Base-by-base conservation (phyloP, 2,888 invertebrate genomes). In the Hypomecis punctinalis region DNA sequence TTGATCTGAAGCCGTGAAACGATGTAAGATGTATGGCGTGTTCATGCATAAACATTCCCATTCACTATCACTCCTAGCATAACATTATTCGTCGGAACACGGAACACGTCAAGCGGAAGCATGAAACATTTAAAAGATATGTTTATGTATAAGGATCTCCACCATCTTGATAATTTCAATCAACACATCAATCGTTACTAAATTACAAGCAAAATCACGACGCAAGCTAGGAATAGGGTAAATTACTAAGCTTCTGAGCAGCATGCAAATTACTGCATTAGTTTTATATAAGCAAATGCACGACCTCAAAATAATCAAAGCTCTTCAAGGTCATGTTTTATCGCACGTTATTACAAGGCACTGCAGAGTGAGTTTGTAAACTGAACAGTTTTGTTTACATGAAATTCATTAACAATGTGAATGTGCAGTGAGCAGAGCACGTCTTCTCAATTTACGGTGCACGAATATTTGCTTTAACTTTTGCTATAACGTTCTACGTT, bases 291-390 rank as follows among this genome's bases (percentile, higher is more conserved):
- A 36, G 54, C 35, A 39, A 51, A 40, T 56, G 65, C 63, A 71
- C 53, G 69, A 65, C 71, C 67, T 51, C 59, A 61, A 42, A 69
- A 68, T 67, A 67, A 67, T 67, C 61, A 65, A 76, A 75, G 72
- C 58, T 71, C 64, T 65, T 62, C 76, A 72, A 70, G 66, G 66
- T 68, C 65, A 64, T 13, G 66, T 58, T 52, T 37, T 63, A 53
- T 59, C 36, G 68, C 68, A 69, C 73, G 69, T 66, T 70, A 70
- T 60, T 63, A 48, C 33, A 61, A 57, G 54, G 61, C 63, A 64
- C 66, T 68, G 55, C 66, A 69, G 61, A 66, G 66, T 64, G 67
- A 52, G 46, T 36, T 56, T 66, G 59, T 58, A 63, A 67, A 71
- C 58, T 53, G 45, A 66, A 69, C 53, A 61, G 57, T 53, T 66